A percentile compares a stretch with the other conserved stretches of the same genome.
Conservation (phyloP, 2,888 invertebrate species). For the Bombyx huttoni region DNA sequence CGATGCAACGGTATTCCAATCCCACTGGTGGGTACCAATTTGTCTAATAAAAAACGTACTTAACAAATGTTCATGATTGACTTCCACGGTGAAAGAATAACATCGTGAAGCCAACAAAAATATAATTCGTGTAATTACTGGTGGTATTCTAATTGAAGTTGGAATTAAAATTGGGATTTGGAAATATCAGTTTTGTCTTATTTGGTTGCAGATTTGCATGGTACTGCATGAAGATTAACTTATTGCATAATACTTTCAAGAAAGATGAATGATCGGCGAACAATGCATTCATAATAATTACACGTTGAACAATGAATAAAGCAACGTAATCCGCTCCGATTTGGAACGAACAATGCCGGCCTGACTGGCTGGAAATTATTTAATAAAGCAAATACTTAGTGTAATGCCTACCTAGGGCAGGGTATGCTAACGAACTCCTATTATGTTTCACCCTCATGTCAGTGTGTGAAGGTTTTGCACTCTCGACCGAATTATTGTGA, state of each 20-base stretch:
- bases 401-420: conserved; percentile 32
- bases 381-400: conserved; percentile 55
- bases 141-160: no score
- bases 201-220: no score
- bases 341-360: conserved; percentile 24
- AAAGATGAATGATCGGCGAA: neutral
- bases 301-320: conserved; percentile 2
- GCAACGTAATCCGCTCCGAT: conserved; percentile 15
- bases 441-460: conserved; percentile 62
- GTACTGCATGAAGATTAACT: neutral
- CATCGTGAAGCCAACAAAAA: no score
- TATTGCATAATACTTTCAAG: neutral
- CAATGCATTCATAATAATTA: neutral
- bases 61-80: no score
- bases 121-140: no score
- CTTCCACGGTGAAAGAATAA: no score
- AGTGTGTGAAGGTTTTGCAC: conserved; percentile 70
- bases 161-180: no score
- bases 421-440: conserved; percentile 65
- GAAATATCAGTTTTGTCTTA: no score
- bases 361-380: conserved; percentile 34
- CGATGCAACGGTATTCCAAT: no score
- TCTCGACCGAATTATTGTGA: conserved; percentile 61
- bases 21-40: no score
- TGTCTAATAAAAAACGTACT: no score